phyloP scores from a whole-genome alignment of 2,888 invertebrate species.

The Euplexia lucipara region DNA sequence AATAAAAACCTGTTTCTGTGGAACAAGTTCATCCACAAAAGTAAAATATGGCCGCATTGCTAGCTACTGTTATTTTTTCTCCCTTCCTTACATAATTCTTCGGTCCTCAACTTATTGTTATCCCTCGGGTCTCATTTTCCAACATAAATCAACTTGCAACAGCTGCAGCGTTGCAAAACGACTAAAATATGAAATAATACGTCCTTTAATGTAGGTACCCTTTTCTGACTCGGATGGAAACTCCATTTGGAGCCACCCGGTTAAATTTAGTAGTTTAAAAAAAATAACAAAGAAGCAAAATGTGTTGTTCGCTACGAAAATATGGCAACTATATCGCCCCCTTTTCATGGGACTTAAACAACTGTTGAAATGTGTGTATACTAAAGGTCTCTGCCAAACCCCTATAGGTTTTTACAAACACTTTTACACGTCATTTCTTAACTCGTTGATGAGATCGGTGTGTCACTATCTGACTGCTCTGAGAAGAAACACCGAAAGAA shows the following conservation, averaged over 20 bases:
- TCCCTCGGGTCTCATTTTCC: conserved; percentile 59
- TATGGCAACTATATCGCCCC: too few species aligned
- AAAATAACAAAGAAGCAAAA: neutral
- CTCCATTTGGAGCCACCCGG: conserved; percentile 3
- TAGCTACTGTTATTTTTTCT: conserved; percentile 55
- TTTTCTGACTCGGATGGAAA: conserved; percentile 14
- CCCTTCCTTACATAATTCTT: conserved; percentile 61
- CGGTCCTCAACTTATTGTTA: conserved; percentile 59
- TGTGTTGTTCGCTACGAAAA: too few species aligned
- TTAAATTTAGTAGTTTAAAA: neutral
- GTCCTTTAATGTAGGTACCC: conserved; percentile 44
- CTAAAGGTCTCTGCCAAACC: too few species aligned
- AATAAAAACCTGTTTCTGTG: conserved; percentile 35
- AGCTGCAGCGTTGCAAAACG: conserved; percentile 65
- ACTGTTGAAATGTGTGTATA: too few species aligned
- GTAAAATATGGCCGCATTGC: conserved; percentile 47
- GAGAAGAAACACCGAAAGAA: too few species aligned
- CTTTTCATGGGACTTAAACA: too few species aligned
- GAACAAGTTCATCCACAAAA: conserved; percentile 23
- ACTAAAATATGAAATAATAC: conserved; percentile 63
- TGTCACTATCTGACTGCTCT: too few species aligned
- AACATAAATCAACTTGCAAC: conserved; percentile 67
- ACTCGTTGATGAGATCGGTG: too few species aligned
- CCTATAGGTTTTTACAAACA: too few species aligned
- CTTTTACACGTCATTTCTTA: too few species aligned